A percentile compares a stretch with the other conserved stretches of the same genome.
These are phyloP conservation scores for Perognathus longimembris DNA, from an alignment of 2,113 vertebrate genomes.

Conservation along the genomic window DNA sequence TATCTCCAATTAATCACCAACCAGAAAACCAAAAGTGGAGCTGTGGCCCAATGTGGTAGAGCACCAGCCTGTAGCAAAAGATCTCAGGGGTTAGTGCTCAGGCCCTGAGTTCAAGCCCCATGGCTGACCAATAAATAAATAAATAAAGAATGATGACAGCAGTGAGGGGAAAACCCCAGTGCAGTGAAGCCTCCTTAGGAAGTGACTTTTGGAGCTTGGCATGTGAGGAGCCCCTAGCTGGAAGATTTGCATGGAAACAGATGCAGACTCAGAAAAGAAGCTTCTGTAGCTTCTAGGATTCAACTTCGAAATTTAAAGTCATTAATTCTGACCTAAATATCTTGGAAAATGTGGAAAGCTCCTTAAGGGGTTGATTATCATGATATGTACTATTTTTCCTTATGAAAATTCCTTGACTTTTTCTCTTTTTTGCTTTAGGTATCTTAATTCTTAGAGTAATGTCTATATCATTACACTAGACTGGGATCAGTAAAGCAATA, in stretches of 20 bases:
- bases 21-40: no score
- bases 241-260: slow-evolving; percentile 40
- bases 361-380: slow-evolving; percentile 16
- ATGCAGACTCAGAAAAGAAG: slow-evolving; percentile 30
- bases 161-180: background rate
- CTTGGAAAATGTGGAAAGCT: slow-evolving; percentile 57
- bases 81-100: no score
- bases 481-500: background rate
- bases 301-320: slow-evolving; percentile 35
- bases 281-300: background rate
- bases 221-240: background rate
- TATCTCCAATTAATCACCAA: no score
- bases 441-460: slow-evolving; percentile 25
- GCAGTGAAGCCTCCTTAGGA: background rate
- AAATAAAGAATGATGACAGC: background rate
- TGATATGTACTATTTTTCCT: background rate
- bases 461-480: background rate
- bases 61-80: no score
- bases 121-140: no score
- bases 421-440: background rate
- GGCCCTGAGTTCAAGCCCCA: no score
- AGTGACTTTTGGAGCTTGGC: background rate
- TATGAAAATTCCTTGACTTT: slow-evolving; percentile 33
- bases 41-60: no score
- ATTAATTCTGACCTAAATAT: slow-evolving; percentile 70